Evolutionary conservation across 2,888 invertebrate species (phyloP).

Genomic region (Volucella inflata): DNA sequence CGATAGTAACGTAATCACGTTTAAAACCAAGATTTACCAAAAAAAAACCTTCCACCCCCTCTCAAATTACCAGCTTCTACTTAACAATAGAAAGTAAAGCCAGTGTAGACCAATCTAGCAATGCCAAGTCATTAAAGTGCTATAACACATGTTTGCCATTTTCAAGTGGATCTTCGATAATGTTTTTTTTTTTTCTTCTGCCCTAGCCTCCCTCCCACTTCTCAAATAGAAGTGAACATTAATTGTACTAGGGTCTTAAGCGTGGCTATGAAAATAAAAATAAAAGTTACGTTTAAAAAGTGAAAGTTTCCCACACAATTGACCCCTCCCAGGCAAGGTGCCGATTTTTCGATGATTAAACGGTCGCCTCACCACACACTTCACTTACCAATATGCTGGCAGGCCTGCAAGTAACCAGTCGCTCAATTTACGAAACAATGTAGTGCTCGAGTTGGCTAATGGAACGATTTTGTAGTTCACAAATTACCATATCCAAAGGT

Average conservation of each 20-base stretch:
- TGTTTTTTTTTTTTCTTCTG: constrained; percentile 16
- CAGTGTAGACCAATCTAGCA: neutral
- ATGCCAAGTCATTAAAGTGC: constrained; percentile 6
- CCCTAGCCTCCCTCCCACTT: neutral
- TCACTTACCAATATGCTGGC: constrained; percentile 6
- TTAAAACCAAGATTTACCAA: constrained; percentile 28
- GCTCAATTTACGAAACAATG: neutral
- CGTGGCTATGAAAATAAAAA: constrained; percentile 26
- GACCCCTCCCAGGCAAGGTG: constrained; percentile 33
- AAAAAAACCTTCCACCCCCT: constrained; percentile 5
- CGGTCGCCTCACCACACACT: constrained; percentile 15
- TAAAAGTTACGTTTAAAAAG: constrained; percentile 13
- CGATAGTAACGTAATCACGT: neutral
- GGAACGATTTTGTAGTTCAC: constrained; percentile 22
- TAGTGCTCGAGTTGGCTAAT: constrained; percentile 9
- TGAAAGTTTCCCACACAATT: constrained; percentile 58
- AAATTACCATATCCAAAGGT: constrained; percentile 57
- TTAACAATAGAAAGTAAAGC: constrained; percentile 35
- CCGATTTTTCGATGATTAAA: constrained; percentile 22
- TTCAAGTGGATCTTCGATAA: constrained; percentile 35
- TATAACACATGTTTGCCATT: constrained; percentile 34
- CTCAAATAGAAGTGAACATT: constrained; percentile 8
- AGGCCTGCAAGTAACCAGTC: neutral
- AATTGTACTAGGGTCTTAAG: constrained; percentile 20
- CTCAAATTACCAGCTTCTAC: neutral